Evolutionary conservation across 23 tunicate genomes (phyloP), one percentile per base, ranked within the genome.

Genomic region (Trididemnum miniatum): DNA sequence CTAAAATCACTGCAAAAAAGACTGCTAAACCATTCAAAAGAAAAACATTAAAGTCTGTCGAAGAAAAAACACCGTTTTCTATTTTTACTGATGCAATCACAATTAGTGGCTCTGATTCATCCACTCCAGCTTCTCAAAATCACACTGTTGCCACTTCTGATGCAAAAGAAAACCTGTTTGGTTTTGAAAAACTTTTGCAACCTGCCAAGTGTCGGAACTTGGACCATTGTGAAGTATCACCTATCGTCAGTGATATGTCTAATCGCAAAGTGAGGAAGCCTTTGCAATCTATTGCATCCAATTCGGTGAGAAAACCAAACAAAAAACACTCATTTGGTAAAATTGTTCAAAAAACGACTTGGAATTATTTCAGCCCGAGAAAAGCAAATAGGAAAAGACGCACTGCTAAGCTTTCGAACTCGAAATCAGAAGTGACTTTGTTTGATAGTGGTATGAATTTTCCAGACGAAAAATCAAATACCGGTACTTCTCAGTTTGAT

Each of bases 181-280:
- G 76, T 31, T 71, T 71, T 71, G 76, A 71, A 71, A 71, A 71
- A n/a, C 76, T 71, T 28, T 31, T 71, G 12, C n/a, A 26, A 31
- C 76, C 76, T 32, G 2, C 36, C 3, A n/a, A 5, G 27, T 32
- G 27, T 12, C 76, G 38, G 31, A 64, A 64, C 25, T 7, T 71
- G 20, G 29, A 62, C 22, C 26, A 62, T 7, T 28, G 37, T 4
- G 39, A 71, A 32, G 37, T 32, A 7, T 71, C 76, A 12, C 76
- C 76, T 18, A 71, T 71, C 7, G 12, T 32, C 4, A n/a, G n/a
- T n/a, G n/a, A n/a, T n/a, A n/a, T n/a, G n/a, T 4, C 37, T 32
- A 32, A 7, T 71, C 44, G 38, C n/a, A 29, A 15, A 15, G 76
- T n/a, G 4, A 71, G 37, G 22, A 71, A 30, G 7, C 76, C 27